phyloP scores from a whole-genome alignment of 2,797 vertebrate genomes.

The Apogon hyalosoma region DNA sequence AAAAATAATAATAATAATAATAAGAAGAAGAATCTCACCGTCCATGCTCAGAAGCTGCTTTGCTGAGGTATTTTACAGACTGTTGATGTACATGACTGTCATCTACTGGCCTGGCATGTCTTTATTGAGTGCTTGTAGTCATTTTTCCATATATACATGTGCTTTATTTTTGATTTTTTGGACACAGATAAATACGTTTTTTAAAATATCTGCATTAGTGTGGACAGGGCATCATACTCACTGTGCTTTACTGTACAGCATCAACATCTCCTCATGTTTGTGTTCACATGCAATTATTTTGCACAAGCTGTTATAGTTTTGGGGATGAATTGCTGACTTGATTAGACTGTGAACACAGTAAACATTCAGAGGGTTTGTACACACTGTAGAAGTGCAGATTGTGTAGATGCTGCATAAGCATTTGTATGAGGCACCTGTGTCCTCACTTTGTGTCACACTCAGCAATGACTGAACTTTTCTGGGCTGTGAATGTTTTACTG shows the following conservation, averaged over 20 bases:
- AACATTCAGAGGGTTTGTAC: conserved; percentile 32
- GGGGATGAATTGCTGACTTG: background rate
- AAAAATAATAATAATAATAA: too few relatives aligned
- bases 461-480: background rate
- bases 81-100: too few relatives aligned
- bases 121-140: too few relatives aligned
- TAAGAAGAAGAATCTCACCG: too few relatives aligned
- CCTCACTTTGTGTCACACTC: background rate
- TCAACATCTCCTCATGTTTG: conserved; percentile 31
- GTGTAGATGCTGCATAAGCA: background rate
- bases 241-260: conserved; percentile 8
- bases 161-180: background rate
- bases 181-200: too few relatives aligned
- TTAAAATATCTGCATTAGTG: too few relatives aligned
- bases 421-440: conserved; percentile 12
- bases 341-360: conserved; percentile 34
- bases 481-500: background rate
- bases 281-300: conserved; percentile 26
- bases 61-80: too few relatives aligned
- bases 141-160: too few relatives aligned
- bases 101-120: too few relatives aligned
- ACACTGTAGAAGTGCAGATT: background rate
- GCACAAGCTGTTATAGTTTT: conserved; percentile 25
- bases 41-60: too few relatives aligned
- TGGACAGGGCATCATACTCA: background rate